Evolutionary conservation across 2,888 invertebrate genomes (phyloP).

Genomic region (Sabatieria punctata): DNA sequence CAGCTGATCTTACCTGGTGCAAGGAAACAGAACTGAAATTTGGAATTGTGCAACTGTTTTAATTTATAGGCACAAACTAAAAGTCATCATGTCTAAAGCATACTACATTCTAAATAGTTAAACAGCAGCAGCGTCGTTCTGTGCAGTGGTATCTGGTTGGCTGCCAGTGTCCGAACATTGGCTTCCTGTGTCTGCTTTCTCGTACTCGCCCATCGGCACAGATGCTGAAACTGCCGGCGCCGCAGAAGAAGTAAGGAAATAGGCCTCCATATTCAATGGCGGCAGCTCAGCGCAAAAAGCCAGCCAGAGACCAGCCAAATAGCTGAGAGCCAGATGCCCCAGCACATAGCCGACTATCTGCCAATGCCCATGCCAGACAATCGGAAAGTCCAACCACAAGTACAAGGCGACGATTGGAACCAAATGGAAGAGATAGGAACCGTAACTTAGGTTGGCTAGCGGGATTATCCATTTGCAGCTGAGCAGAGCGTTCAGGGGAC

Average conservation of each 20-base stretch:
- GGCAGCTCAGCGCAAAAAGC: background rate
- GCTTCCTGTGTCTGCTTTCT: no score
- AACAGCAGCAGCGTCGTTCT: no score
- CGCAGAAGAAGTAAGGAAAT: background rate
- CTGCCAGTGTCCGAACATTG: no score
- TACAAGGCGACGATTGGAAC: background rate
- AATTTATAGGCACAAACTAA: no score
- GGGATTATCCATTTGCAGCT: background rate
- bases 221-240: no score
- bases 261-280: background rate
- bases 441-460: background rate
- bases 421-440: slow-evolving; percentile 1
- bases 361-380: background rate
- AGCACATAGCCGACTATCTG: background rate
- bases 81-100: no score
- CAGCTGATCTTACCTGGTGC: no score
- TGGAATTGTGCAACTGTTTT: no score
- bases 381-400: background rate
- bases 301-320: background rate
- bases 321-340: background rate
- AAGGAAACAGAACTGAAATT: no score
- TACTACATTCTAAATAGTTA: no score
- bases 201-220: no score
- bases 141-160: no score
- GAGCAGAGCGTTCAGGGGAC: background rate